Evolutionary conservation across 1,140 invertebrate species (phyloP).

Genomic region (Drosophila arawakana): DNA sequence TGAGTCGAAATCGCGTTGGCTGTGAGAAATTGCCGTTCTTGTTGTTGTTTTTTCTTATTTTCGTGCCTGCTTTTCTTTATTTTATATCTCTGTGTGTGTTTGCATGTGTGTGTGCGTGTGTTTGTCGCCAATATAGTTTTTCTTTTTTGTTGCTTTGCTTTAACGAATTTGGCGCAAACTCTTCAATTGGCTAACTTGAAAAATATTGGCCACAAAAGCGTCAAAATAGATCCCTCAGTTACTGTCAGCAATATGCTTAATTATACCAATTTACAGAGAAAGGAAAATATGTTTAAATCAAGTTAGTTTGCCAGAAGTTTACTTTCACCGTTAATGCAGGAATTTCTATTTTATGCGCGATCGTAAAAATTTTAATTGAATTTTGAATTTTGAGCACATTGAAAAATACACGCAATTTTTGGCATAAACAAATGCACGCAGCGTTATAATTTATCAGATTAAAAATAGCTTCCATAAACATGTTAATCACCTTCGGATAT

Average conservation of each 20-base stretch:
- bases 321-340: slow-evolving; percentile 1
- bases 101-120: slow-evolving; percentile 9
- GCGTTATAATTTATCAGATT: slow-evolving; percentile 31
- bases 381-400: slow-evolving; percentile 24
- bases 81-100: slow-evolving; percentile 30
- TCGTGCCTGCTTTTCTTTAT: slow-evolving; percentile 32
- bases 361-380: slow-evolving; percentile 40
- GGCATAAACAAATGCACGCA: slow-evolving; percentile 39
- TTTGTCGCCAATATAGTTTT: slow-evolving; percentile 31
- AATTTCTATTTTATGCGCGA: slow-evolving; percentile 24
- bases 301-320: slow-evolving; percentile 1
- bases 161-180: slow-evolving; percentile 49
- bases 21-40: slow-evolving; percentile 61
- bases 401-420: slow-evolving; percentile 29
- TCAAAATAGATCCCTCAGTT: slow-evolving; percentile 8
- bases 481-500: slow-evolving; percentile 39
- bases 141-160: slow-evolving; percentile 37
- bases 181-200: slow-evolving; percentile 26
- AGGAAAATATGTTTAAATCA: neutral
- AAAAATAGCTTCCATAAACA: slow-evolving; percentile 47
- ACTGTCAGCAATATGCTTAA: neutral
- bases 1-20: slow-evolving; percentile 71
- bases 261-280: neutral
- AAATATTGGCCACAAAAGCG: slow-evolving; percentile 24
- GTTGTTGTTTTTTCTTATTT: slow-evolving; percentile 44